Percentiles rank a stretch among this genome's conserved stretches.
phyloP scores from a whole-genome alignment of 1,140 invertebrate species.

The Leptinotarsa lineolata region DNA sequence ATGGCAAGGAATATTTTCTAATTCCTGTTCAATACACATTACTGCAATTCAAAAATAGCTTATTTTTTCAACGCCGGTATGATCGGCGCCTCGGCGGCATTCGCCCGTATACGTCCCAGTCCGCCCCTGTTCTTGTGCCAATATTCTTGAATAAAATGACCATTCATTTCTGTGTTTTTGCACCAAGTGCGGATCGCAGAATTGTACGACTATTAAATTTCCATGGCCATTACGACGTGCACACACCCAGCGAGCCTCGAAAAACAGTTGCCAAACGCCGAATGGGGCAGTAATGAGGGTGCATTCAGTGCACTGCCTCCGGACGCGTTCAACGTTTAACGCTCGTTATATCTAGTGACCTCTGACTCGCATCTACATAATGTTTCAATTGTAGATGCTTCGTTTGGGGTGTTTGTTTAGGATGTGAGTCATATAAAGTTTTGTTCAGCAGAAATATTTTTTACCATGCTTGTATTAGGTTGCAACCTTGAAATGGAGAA shows the following conservation, averaged over 20 bases:
- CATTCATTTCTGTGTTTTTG: slow-evolving; percentile 44
- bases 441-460: background rate
- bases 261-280: slow-evolving; percentile 24
- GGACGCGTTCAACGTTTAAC: slow-evolving; percentile 16
- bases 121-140: background rate
- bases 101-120: too few relatives aligned
- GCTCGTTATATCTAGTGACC: slow-evolving; percentile 26
- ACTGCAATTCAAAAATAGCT: too few relatives aligned
- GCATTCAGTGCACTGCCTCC: slow-evolving; percentile 32
- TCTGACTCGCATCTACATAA: slow-evolving; percentile 31
- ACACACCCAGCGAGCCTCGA: slow-evolving; percentile 6
- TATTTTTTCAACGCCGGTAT: too few relatives aligned
- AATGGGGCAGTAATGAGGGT: slow-evolving; percentile 35
- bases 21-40: too few relatives aligned
- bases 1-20: too few relatives aligned
- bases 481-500: too few relatives aligned
- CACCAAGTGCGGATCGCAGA: slow-evolving; percentile 12
- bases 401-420: background rate
- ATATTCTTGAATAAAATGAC: slow-evolving; percentile 34
- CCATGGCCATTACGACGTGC: slow-evolving; percentile 38
- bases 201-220: slow-evolving; percentile 36
- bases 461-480: too few relatives aligned
- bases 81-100: too few relatives aligned
- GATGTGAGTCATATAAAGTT: background rate
- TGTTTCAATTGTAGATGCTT: background rate